These are phyloP conservation scores for Muraenolepis orangiensis DNA, from an alignment of 2,797 vertebrate genomes.

Conservation along the genomic window DNA sequence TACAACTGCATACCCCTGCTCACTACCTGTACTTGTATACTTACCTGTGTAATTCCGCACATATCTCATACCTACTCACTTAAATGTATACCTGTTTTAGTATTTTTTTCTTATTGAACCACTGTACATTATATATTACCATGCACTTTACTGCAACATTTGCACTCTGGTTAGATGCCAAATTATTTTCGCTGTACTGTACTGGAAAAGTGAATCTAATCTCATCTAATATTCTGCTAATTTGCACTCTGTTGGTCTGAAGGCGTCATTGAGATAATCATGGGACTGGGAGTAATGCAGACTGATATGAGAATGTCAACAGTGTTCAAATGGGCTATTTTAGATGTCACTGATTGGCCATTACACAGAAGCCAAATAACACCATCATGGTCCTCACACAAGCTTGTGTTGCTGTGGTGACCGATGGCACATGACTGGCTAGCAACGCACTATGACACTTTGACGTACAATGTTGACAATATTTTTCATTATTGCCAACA, in stretches of 20 bases:
- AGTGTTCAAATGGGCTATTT: neutral
- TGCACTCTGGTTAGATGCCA: too few relatives aligned
- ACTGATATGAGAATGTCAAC: neutral
- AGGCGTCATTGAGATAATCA: neutral
- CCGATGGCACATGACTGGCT: neutral
- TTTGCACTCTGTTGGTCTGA: neutral
- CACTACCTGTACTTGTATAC: too few relatives aligned
- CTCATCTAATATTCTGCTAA: neutral
- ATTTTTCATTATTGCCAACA: neutral
- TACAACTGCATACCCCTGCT: too few relatives aligned
- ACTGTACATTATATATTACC: too few relatives aligned
- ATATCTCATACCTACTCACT: too few relatives aligned
- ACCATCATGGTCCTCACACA: neutral
- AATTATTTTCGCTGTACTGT: too few relatives aligned
- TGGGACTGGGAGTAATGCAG: neutral
- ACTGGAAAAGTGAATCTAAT: too few relatives aligned
- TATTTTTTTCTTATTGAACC: too few relatives aligned
- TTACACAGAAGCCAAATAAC: neutral
- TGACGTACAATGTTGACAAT: neutral
- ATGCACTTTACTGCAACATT: too few relatives aligned
- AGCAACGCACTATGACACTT: neutral
- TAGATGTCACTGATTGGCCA: neutral
- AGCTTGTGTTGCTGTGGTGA: neutral
- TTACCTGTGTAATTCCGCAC: too few relatives aligned
- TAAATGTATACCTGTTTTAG: too few relatives aligned